Evolutionary conservation across 53 echinoderm and acorn worm genomes (phyloP).

Genomic region (Actinopyga echinites): DNA sequence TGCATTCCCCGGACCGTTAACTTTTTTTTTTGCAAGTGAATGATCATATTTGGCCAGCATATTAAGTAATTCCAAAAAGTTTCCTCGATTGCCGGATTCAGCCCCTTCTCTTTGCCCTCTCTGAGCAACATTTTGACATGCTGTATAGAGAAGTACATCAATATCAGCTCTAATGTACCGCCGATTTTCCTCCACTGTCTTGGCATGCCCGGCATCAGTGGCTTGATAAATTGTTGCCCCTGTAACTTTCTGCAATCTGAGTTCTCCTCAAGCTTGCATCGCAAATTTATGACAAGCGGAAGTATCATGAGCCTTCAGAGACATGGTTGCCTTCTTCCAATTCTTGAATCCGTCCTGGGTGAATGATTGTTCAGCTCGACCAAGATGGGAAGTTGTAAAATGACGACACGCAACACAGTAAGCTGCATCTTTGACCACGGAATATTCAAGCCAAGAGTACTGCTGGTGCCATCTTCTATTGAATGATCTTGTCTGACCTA

Average conservation of each 20-base stretch:
- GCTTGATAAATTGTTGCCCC: constrained; percentile 24
- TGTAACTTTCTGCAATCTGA: constrained; percentile 25
- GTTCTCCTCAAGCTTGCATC: constrained; percentile 29
- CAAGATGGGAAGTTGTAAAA: constrained; percentile 26
- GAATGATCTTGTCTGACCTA: constrained; percentile 33
- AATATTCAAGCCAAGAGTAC: constrained; percentile 35
- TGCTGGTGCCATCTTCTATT: constrained; percentile 22
- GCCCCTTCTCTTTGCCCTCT: constrained; percentile 39
- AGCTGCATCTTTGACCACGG: constrained; percentile 39
- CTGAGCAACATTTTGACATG: constrained; percentile 29
- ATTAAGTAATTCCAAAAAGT: constrained; percentile 31
- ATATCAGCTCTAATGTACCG: constrained; percentile 30
- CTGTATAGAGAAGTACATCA: constrained; percentile 28
- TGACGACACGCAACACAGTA: constrained; percentile 31
- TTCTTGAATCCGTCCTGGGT: constrained; percentile 29
- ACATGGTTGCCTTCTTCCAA: constrained; percentile 37
- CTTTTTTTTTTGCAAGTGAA: constrained; percentile 20
- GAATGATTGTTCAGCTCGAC: constrained; percentile 37
- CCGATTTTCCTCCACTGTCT: constrained; percentile 33
- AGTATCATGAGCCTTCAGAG: constrained; percentile 38
- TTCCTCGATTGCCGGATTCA: constrained; percentile 32
- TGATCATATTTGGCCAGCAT: constrained; percentile 33
- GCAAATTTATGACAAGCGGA: constrained; percentile 31
- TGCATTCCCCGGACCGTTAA: constrained; percentile 44
- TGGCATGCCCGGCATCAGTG: constrained; percentile 23